Evolutionary conservation across 2,888 invertebrate species (phyloP), one percentile per base, ranked within the genome.

Genomic region (Drosophila fulvimacula): DNA sequence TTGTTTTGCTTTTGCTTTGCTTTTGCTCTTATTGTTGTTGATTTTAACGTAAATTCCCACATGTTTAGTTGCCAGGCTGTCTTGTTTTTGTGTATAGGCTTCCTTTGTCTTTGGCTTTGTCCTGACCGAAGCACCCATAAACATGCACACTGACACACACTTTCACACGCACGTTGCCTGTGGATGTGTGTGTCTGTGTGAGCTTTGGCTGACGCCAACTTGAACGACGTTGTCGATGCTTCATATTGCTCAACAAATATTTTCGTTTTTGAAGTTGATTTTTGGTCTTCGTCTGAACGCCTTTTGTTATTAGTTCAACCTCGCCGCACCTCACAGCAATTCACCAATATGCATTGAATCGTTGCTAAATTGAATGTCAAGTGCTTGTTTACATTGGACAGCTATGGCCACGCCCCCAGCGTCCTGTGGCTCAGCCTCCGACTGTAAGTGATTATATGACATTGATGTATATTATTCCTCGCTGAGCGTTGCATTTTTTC

Each of bases 251-350:
- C 64, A 66, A 75, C 82, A 88, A 86, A 86, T 86, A 86, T 86
- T 86, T 86, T 80, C 87, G 73, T 76, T 83, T 88, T 86, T 86
- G 60, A 86, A 86, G 85, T 88, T 85, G 86, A 79, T 88, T 88
- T 88, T 82, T 69, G 79, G 79, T 82, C 72, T 69, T 51, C 65
- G 60, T 67, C 72, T 64, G 73, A 80, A 79, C 79, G 86, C 64
- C 83, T 74, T 88, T 88, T 85, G 88, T 86, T 88, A 76, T 71
- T 62, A 76, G 65, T 71, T 80, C 66, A 71, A 73, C 64, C 65
- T 65, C 32, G 39, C 10, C 48, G 24, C 63, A 39, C 7, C 53
- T 38, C 68, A 27, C 60, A 24, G 53, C 39, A 10, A 15, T 30
- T 34, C 19, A 5, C 63, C 17, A 72, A 73, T 73, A 82, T 84